Evolutionary conservation across 2,888 invertebrate species (phyloP), one percentile per base, ranked within the genome.

Genomic region (Sphecodes monilicornis): DNA sequence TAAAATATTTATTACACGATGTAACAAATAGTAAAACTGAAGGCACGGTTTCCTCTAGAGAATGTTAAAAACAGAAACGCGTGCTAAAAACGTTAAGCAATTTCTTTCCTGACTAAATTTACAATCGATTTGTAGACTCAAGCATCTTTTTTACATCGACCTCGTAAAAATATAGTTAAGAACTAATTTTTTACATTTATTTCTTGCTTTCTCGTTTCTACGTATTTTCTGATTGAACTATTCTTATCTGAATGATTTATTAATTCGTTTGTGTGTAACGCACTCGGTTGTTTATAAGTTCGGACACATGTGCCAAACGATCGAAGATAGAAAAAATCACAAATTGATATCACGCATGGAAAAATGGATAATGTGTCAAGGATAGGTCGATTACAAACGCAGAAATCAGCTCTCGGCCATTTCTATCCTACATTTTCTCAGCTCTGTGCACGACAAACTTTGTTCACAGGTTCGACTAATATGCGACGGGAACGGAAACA

Each of bases 401-500:
- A 4, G n/a, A n/a, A 54, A 54, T 54, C 54, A 54, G n/a, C 54
- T 4, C n/a, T 22, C 50, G 50, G 50, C 50, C 54, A 39, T 66
- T 32, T 36, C 18, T 36, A 68, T 57, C 1, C 26, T n/a, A 57
- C 8, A 5, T 54, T n/a, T 32, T 22, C 22, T 22, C 64, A 50
- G 10, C 10, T n/a, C 50, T 10, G 18, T 10, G 36, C 36, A 22
- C 36, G 36, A 13, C n/a, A 39, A n/a, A 22, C 39, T n/a, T n/a
- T 68, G n/a, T 36, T 39, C 39, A 8, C 36, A n/a, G n/a, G 54
- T 54, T 54, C 22, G 39, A 39, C 13, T 36, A 68, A 68, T 39
- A 36, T 66, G 3, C 22, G 36, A 39, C 22, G 68, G n/a, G 18
- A 29, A 74, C 54, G 75, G 75, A 76, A 75, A 66, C 54, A 3